These are phyloP conservation scores for Erynnis tages DNA, from an alignment of 2,888 invertebrate genomes.

Conservation along the genomic window DNA sequence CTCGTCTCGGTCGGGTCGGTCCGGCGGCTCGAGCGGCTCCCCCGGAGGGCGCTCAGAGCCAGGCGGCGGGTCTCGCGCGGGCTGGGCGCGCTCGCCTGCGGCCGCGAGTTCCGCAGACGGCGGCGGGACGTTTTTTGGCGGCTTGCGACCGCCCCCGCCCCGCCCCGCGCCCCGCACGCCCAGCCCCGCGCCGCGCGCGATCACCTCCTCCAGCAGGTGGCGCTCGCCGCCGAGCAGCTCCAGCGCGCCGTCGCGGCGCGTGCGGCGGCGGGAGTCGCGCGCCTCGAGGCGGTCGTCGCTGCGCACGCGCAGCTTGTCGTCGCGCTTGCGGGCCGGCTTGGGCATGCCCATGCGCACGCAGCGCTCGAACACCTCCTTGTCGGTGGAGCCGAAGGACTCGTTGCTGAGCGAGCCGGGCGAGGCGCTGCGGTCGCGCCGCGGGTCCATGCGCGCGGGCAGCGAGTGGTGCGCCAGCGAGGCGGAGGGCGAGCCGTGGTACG, in stretches of 20 bases:
- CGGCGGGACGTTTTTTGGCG: constrained; percentile 88
- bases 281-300: constrained; percentile 49
- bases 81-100: constrained; percentile 66
- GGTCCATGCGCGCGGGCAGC: constrained; percentile 44
- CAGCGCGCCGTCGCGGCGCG: constrained; percentile 46
- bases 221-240: constrained; percentile 54
- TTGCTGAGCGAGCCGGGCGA: constrained; percentile 71
- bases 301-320: constrained; percentile 43
- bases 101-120: constrained; percentile 85
- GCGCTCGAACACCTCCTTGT: constrained; percentile 86
- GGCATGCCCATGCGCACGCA: constrained; percentile 89
- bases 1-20: constrained; percentile 39
- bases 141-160: constrained; percentile 2
- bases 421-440: constrained; percentile 43
- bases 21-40: too few species aligned
- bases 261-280: constrained; percentile 35
- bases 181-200: constrained; percentile 76
- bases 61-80: constrained; percentile 58
- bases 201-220: constrained; percentile 83
- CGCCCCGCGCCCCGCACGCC: too few species aligned
- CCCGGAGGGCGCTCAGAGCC: constrained; percentile 57
- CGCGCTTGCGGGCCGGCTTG: constrained; percentile 39
- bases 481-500: constrained; percentile 51
- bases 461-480: too few species aligned
- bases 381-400: constrained; percentile 83